phyloP scores from a whole-genome alignment of 1,140 invertebrate genomes.

The Pantala flavescens region DNA sequence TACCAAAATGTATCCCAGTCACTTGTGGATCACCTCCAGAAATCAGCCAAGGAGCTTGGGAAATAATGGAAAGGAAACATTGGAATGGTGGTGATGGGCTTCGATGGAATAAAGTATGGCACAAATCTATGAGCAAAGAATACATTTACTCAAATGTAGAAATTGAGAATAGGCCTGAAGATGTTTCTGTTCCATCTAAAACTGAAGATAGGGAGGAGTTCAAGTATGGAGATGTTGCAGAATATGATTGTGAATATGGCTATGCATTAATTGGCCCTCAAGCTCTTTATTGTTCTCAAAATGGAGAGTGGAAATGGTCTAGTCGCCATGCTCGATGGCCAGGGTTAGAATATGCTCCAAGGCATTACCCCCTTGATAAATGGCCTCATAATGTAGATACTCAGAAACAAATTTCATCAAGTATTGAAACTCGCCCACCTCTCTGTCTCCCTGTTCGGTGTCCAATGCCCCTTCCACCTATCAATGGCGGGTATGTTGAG shows the following conservation, averaged over 20 bases:
- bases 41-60: neutral
- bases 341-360: neutral
- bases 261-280: neutral
- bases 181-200: neutral
- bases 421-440: neutral
- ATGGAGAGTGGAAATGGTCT: neutral
- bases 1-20: neutral
- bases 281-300: neutral
- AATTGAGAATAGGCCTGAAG: neutral
- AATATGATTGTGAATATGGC: conserved; percentile 1
- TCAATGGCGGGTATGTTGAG: neutral
- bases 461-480: neutral
- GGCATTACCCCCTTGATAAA: neutral
- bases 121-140: neutral
- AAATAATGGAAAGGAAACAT: neutral
- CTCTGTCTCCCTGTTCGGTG: neutral
- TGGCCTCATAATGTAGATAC: neutral
- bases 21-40: neutral
- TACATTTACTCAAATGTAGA: neutral
- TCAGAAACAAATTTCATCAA: neutral
- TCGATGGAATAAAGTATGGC: neutral
- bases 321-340: neutral
- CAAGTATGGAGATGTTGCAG: neutral
- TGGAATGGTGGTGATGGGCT: neutral
- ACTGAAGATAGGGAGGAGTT: neutral